Evolutionary conservation across 2,113 vertebrate genomes (phyloP).

Genomic region (Chitala chitala): DNA sequence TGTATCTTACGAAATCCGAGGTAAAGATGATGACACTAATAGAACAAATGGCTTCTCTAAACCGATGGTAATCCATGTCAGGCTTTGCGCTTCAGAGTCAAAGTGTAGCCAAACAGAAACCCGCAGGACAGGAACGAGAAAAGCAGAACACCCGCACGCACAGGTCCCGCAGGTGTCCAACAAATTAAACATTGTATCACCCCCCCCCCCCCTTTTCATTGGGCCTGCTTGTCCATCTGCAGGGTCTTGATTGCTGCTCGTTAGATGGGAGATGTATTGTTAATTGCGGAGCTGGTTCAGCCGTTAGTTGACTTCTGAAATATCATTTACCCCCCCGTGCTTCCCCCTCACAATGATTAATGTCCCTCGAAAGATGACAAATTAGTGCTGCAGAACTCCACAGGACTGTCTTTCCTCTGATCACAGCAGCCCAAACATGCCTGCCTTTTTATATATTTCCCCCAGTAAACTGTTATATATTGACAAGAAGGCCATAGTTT

Average conservation of each 20-base stretch:
- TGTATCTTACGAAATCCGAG: too few species aligned
- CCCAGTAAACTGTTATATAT: too few species aligned
- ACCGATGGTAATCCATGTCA: too few species aligned
- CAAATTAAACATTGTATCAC: too few species aligned
- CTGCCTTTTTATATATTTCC: background rate
- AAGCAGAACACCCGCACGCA: too few species aligned
- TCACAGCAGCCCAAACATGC: background rate
- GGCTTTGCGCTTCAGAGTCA: too few species aligned
- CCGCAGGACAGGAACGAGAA: too few species aligned
- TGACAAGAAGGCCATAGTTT: background rate
- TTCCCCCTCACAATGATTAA: constrained; percentile 15
- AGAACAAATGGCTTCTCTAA: too few species aligned
- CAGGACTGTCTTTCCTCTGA: constrained; percentile 5
- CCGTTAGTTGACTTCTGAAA: constrained; percentile 25
- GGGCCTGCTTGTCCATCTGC: background rate
- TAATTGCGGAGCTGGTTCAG: constrained; percentile 18
- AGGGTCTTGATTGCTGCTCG: constrained; percentile 14
- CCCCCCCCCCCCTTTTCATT: background rate
- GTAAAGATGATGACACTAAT: too few species aligned
- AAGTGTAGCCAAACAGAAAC: too few species aligned
- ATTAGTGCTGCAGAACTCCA: background rate
- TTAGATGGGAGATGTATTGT: constrained; percentile 12
- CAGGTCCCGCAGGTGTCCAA: too few species aligned
- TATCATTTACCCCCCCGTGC: constrained; percentile 7
- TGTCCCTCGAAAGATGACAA: constrained; percentile 19